Evolutionary conservation across 2,888 invertebrate genomes (phyloP).

Genomic region (Synergus gifuensis): DNA sequence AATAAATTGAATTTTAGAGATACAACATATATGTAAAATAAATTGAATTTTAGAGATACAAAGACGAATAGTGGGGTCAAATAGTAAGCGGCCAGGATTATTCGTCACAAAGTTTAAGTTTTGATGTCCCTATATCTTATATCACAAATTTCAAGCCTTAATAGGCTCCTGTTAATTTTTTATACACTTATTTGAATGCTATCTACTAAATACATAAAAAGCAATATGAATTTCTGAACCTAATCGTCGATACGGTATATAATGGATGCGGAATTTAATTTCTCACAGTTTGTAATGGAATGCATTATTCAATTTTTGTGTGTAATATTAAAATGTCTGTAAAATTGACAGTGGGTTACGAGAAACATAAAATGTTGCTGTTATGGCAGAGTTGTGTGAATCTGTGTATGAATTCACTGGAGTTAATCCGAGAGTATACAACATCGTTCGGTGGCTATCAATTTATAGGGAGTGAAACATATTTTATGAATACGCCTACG

Average conservation of each 20-base stretch:
- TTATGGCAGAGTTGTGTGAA: constrained; percentile 10
- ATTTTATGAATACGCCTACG: constrained; percentile 62
- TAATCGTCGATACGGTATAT: neutral
- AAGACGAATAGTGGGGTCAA: too few species aligned
- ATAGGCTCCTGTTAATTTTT: too few species aligned
- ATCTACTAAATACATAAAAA: too few species aligned
- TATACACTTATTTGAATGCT: too few species aligned
- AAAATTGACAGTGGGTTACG: constrained; percentile 25
- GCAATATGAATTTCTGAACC: too few species aligned
- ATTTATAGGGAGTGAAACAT: constrained; percentile 68
- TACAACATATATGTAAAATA: too few species aligned
- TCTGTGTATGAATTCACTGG: constrained; percentile 23
- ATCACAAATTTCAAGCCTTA: too few species aligned
- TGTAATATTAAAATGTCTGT: constrained; percentile 22
- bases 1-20: too few species aligned
- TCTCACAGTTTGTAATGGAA: neutral
- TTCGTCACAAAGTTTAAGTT: too few species aligned
- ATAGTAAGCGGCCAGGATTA: too few species aligned
- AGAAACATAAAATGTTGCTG: constrained; percentile 24
- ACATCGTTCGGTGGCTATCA: constrained; percentile 61
- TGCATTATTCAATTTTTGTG: constrained; percentile 2
- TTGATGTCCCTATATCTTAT: too few species aligned
- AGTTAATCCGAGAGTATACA: constrained; percentile 37
- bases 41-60: too few species aligned
- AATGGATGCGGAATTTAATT: neutral